A percentile compares a stretch with the other conserved stretches of the same genome.
phyloP scores from a whole-genome alignment of 2,797 vertebrate species.

The Bovichtus diacanthus region DNA sequence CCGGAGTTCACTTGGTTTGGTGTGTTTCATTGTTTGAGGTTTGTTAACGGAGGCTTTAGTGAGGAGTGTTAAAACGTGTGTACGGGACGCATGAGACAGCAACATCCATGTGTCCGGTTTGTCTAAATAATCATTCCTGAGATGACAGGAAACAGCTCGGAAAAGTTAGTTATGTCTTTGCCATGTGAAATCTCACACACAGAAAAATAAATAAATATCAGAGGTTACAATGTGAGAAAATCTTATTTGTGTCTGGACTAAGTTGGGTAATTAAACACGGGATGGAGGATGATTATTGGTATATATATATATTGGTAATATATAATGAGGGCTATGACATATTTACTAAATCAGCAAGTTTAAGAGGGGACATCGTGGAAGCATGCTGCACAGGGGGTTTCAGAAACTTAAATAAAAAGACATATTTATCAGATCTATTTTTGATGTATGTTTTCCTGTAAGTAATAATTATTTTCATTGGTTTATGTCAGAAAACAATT shows the following conservation, averaged over 20 bases:
- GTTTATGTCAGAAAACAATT: neutral
- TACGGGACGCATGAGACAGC: neutral
- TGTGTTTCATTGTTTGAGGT: neutral
- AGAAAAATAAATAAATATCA: neutral
- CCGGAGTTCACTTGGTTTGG: neutral
- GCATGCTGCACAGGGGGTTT: neutral
- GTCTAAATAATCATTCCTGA: slow-evolving; percentile 3
- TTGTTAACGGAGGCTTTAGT: neutral
- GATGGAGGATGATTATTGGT: neutral
- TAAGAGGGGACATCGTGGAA: neutral
- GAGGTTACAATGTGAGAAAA: neutral
- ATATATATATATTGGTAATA: no score
- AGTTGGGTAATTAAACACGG: neutral
- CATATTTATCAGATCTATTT: rapidly evolving
- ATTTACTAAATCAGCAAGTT: neutral
- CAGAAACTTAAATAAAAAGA: neutral
- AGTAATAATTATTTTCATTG: neutral
- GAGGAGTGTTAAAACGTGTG: neutral
- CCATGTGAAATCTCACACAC: neutral
- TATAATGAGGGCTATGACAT: neutral
- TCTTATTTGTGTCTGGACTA: neutral
- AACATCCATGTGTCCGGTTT: neutral
- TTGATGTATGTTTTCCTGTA: neutral
- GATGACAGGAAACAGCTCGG: neutral
- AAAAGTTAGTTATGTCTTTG: neutral